phyloP scores from a whole-genome alignment of 1,140 invertebrate species.

The Condylostylus longicornis region DNA sequence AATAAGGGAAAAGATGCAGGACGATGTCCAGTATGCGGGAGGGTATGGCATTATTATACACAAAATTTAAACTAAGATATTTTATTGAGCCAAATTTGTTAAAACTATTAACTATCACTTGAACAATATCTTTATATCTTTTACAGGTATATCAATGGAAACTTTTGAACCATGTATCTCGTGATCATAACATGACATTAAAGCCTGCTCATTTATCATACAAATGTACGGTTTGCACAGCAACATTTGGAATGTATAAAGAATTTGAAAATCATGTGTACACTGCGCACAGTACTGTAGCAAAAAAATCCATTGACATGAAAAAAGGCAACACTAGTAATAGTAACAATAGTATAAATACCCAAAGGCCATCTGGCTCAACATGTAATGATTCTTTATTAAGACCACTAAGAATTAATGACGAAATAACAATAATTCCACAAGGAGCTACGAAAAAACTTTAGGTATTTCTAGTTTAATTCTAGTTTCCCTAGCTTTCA shows the following conservation, averaged over 20 bases:
- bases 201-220: constrained; percentile 85
- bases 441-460: constrained; percentile 52
- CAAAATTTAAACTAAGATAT: constrained; percentile 1
- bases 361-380: constrained; percentile 12
- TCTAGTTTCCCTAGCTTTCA: too few relatives aligned
- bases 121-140: constrained; percentile 5
- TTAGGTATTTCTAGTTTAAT: too few relatives aligned
- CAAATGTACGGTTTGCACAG: constrained; percentile 88
- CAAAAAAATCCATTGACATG: constrained; percentile 63
- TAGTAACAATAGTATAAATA: constrained; percentile 14
- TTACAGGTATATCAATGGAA: constrained; percentile 83
- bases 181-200: constrained; percentile 77
- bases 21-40: constrained; percentile 81
- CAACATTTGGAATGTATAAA: constrained; percentile 88
- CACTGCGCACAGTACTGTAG: constrained; percentile 74
- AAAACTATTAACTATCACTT: neutral
- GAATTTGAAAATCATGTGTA: constrained; percentile 90
- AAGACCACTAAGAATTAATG: constrained; percentile 77
- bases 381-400: constrained; percentile 45
- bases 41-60: constrained; percentile 39
- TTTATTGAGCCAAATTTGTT: neutral
- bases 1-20: constrained; percentile 89
- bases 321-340: constrained; percentile 39
- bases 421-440: constrained; percentile 84
- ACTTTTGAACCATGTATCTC: constrained; percentile 73